These are phyloP conservation scores for Tangara arthus DNA, from an alignment of 2,797 vertebrate genomes.

Conservation along the genomic window DNA sequence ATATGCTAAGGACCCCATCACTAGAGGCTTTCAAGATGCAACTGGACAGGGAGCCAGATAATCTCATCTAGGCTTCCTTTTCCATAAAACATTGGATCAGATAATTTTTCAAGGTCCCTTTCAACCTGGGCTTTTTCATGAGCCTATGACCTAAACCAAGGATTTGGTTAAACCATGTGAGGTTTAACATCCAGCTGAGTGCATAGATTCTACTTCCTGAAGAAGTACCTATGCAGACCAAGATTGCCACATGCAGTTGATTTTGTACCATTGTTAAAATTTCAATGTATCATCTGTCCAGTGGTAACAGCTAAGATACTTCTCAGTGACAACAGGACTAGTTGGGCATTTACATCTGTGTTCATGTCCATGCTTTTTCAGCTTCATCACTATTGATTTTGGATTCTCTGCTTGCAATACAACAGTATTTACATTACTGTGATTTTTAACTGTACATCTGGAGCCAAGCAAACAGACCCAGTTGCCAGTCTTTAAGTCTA, in stretches of 20 bases:
- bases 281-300: neutral
- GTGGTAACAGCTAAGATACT: neutral
- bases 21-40: neutral
- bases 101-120: neutral
- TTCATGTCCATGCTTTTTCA: neutral
- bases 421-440: neutral
- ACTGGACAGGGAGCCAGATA: neutral
- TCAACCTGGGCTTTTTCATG: neutral
- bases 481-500: neutral
- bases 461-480: neutral
- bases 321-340: neutral
- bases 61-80: neutral
- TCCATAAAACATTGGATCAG: neutral
- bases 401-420: neutral
- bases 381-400: neutral
- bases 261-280: neutral
- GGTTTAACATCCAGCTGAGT: neutral
- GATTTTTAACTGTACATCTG: neutral
- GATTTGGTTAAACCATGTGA: neutral
- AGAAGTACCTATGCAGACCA: neutral
- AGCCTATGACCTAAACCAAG: neutral
- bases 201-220: neutral
- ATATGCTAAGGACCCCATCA: neutral
- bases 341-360: neutral
- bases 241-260: accelerated